Base-by-base conservation (phyloP, 2,797 vertebrate genomes). In the Lophius americanus region DNA sequence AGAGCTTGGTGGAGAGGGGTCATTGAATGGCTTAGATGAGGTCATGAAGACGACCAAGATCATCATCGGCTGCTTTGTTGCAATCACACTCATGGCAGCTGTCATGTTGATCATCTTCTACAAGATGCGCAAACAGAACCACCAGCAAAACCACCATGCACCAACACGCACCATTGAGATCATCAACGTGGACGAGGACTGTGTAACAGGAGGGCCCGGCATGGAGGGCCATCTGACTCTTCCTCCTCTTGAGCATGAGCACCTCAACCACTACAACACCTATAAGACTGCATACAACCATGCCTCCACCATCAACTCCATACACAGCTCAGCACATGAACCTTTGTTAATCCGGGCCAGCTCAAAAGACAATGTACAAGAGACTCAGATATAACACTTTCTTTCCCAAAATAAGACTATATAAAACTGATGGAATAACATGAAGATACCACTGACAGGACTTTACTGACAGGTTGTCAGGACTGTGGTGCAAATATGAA, bases 311-410 rank as follows among this genome's bases (percentile, higher is more conserved):
- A 97, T 99, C 93, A 99, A 99, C 92, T 99, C 98, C 94, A 97
- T 99, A 97, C 98, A 99, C 95, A 98, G 96, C 95, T 99, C 98
- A 78, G 98, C 95, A 94, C 98, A 99, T 92, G 98, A 99, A 98
- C 98, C 98, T 95, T 98, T 99, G 95, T 94, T 99, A 96, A 99
- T 99, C 90, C 95, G 98, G 94, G 97, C 98, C 91, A 98, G 96
- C 93, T 99, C 98, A 47, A 99, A 99, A 96, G 98, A 99, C 96
- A 99, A 99, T 95, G 98, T 99, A 89, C 98, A 99, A 96, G 98
- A 99, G 96, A 99, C 98, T 93, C 98, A 99, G 82, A 99, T 99
- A 90, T 99, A 88, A 98, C 66, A 64, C 89, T 14, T 51, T 35
- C 23, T 48, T 51, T 76, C 60, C 88, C 90, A 92, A 91, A 91